A percentile compares a stretch with the other conserved stretches of the same genome.
Conservation (phyloP, 2,113 vertebrate genomes). For the Osmerus eperlanus region DNA sequence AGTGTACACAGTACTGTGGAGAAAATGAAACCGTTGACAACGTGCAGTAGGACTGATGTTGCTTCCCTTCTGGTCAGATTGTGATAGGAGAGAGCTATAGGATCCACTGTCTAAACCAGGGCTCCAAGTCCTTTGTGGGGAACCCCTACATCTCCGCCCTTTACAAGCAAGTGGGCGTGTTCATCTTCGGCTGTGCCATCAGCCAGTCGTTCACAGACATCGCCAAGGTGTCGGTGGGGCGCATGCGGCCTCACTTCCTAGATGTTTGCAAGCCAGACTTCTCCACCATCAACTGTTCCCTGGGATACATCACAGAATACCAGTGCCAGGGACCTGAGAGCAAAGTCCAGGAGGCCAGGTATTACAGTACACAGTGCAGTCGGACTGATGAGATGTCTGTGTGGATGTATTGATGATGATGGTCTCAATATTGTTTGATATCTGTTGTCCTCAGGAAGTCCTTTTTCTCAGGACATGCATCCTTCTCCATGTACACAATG, state of each 20-base stretch:
- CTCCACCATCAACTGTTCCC: constrained; percentile 79
- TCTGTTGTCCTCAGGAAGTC: constrained; percentile 74
- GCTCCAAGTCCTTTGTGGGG: constrained; percentile 76
- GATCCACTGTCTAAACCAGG: constrained; percentile 78
- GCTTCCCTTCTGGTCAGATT: constrained; percentile 67
- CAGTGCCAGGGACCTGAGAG: constrained; percentile 78
- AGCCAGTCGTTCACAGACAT: constrained; percentile 90
- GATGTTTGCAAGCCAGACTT: constrained; percentile 82
- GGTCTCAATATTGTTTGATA: neutral
- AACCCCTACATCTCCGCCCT: constrained; percentile 90
- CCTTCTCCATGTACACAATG: constrained; percentile 97
- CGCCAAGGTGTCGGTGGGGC: constrained; percentile 90
- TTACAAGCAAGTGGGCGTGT: constrained; percentile 84
- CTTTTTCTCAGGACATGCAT: constrained; percentile 93
- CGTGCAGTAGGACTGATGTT: neutral
- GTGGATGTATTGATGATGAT: neutral
- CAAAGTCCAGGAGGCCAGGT: constrained; percentile 88
- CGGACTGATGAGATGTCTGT: neutral
- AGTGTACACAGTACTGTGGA: neutral
- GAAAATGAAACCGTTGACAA: too few species aligned
- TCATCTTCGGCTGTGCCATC: constrained; percentile 79
- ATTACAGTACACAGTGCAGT: neutral
- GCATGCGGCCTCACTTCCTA: constrained; percentile 88
- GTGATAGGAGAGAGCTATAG: constrained; percentile 81
- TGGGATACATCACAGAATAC: constrained; percentile 79